phyloP scores from a whole-genome alignment of 2,797 vertebrate genomes.

The Euthynnus affinis region DNA sequence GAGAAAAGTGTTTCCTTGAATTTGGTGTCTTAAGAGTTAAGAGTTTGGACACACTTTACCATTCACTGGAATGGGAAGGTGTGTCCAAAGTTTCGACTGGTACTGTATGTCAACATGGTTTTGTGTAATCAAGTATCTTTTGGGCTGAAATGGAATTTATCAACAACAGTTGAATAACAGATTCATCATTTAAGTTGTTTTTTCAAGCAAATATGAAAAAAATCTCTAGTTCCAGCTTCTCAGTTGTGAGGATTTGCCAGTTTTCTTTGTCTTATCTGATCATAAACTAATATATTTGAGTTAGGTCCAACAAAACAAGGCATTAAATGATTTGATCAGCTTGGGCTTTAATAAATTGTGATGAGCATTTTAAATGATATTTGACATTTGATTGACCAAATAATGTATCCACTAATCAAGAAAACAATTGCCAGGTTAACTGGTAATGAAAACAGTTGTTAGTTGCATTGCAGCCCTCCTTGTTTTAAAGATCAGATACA shows the following conservation, averaged over 20 bases:
- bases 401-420: background rate
- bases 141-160: background rate
- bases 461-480: background rate
- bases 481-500: background rate
- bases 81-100: no score
- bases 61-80: no score
- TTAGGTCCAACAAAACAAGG: background rate
- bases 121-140: background rate
- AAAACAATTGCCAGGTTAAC: background rate
- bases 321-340: background rate
- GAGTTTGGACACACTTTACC: no score
- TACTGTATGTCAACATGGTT: background rate
- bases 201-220: background rate
- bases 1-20: background rate
- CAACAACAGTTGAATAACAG: background rate
- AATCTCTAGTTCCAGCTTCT: background rate
- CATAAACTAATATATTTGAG: background rate
- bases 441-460: background rate
- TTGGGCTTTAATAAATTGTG: background rate
- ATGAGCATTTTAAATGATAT: background rate
- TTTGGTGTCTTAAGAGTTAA: background rate
- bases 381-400: background rate
- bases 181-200: background rate
- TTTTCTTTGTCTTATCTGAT: background rate
- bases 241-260: background rate